Base-by-base conservation (phyloP, 2,888 invertebrate species). In the Agonopterix subpropinquella region DNA sequence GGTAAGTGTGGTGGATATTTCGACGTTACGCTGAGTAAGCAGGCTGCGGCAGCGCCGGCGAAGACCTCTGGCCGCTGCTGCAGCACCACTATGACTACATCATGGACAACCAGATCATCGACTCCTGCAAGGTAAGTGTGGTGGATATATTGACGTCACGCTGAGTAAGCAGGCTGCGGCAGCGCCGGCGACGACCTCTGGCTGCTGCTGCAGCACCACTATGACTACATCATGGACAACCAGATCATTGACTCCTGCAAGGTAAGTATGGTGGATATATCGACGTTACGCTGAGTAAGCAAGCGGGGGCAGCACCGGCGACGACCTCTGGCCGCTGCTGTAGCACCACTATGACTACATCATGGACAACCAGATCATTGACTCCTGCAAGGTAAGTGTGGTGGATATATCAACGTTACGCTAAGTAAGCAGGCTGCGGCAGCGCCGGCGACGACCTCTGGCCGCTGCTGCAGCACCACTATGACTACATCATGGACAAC, bases 211-310 rank as follows among this genome's bases (percentile, higher is more conserved):
- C 94, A 96, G 82, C 94, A 95, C 50, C 95, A 96, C 83, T 97
- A 97, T 85, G 94, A 97, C 77, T 98, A 96, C 80, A 95, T 98
- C 72, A 97, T 98, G 97, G 96, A 96, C 82, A 96, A 95, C 69
- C 95, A 96, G 81, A 93, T 98, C 62, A 94, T 98, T 55, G 96
- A 97, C 74, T 93, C 94, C 62, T 97, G 97, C 89, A 86, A 78
- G 80, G 89, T 87, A 36, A 51, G 49, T 36, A 1, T 3, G 1
- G 37, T 37, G 7, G 18, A 18, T 18, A 2, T 18, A 1, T 18
- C 18, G 18, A 18, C 18, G 18, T 91, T 35, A 92, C 92, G 91
- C 91, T 95, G 48, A 90, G 94, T 54, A 93, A 41, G 91, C 3
- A 18, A 4, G 95, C 75, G 84, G 90, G 75, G 72, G 95, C 77